A percentile compares a stretch with the other conserved stretches of the same genome.
These are phyloP conservation scores for Oncorhynchus kisutch DNA, from an alignment of 2,113 vertebrate genomes.

Conservation along the genomic window DNA sequence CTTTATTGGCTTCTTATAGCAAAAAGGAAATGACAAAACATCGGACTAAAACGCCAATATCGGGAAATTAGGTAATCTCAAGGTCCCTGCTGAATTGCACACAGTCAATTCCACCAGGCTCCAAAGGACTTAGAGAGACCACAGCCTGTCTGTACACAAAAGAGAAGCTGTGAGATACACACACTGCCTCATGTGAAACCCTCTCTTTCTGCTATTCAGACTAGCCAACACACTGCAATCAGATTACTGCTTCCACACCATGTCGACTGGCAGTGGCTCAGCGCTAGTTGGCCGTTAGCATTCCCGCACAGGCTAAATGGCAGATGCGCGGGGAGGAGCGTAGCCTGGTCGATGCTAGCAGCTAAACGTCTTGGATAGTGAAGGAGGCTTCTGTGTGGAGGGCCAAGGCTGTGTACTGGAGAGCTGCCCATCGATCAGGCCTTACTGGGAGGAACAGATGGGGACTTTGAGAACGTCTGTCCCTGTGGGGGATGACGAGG, in stretches of 20 bases:
- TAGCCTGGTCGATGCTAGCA: neutral
- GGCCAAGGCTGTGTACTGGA: neutral
- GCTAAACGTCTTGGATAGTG: neutral
- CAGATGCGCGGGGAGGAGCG: neutral
- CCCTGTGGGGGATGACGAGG: neutral
- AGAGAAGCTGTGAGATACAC: neutral
- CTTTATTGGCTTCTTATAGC: conserved; percentile 16
- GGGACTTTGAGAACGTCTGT: neutral
- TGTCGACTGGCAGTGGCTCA: conserved; percentile 4
- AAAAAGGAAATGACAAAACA: conserved; percentile 24
- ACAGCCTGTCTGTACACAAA: conserved; percentile 1
- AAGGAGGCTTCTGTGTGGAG: neutral
- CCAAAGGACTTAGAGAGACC: conserved; percentile 6
- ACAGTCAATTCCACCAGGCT: neutral
- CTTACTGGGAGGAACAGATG: neutral
- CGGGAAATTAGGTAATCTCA: conserved; percentile 36
- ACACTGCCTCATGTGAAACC: neutral
- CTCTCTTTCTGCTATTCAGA: conserved; percentile 1
- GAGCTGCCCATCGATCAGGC: neutral
- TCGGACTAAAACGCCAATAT: conserved; percentile 20
- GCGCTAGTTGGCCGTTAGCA: conserved; percentile 18
- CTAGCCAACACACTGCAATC: conserved; percentile 7
- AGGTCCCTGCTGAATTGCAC: conserved; percentile 20
- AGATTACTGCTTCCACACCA: conserved; percentile 1
- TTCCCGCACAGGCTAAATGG: neutral